phyloP scores from a whole-genome alignment of 2,113 vertebrate genomes.

The Tricholaema leucomelas region DNA sequence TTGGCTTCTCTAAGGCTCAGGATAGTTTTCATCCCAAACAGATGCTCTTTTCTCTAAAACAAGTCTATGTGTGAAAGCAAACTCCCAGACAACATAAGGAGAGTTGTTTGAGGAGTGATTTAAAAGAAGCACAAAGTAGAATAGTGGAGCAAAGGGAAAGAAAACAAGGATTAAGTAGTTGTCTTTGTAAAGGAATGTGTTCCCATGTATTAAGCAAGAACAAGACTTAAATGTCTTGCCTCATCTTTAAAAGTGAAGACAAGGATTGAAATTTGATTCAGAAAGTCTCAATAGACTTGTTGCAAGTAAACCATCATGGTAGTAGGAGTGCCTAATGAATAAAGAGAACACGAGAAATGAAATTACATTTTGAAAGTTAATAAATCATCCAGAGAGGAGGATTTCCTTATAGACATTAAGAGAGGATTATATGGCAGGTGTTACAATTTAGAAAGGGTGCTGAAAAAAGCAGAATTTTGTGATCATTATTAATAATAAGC shows the following conservation, averaged over 20 bases:
- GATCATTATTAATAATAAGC: not conserved
- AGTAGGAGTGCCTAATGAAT: not conserved
- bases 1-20: not conserved
- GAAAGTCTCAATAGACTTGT: not conserved
- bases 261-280: not conserved
- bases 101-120: not conserved
- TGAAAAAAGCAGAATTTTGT: not conserved
- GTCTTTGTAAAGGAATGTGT: not conserved
- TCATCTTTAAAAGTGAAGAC: not conserved
- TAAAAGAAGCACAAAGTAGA: not conserved
- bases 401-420: not conserved
- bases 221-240: not conserved
- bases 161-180: not conserved
- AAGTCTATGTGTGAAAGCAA: not conserved
- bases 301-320: rapidly evolving
- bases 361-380: not conserved
- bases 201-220: not conserved
- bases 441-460: not conserved
- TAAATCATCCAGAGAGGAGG: not conserved
- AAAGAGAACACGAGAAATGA: not conserved
- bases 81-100: not conserved
- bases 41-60: not conserved
- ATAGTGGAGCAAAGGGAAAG: not conserved
- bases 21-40: not conserved
- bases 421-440: not conserved